Conservation (phyloP, 2,888 invertebrate species). For the Allolobophora icterica region DNA sequence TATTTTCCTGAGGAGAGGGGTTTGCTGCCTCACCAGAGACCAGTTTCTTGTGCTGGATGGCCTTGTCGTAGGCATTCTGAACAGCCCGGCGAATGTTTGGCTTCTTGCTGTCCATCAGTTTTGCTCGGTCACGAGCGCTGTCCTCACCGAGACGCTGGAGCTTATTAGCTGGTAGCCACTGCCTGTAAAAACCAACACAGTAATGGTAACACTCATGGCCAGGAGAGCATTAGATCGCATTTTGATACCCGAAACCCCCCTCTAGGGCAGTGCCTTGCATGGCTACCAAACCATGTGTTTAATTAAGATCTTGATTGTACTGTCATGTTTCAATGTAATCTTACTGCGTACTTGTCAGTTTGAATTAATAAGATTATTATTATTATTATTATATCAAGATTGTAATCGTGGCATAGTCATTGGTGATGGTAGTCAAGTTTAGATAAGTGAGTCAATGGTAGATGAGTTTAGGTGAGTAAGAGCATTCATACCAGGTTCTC, state of each 20-base stretch:
- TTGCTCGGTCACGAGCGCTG: conserved; percentile 76
- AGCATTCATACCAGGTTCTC: conserved; percentile 79
- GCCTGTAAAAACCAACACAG: conserved; percentile 69
- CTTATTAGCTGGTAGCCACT: conserved; percentile 91
- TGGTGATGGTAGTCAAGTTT: not conserved
- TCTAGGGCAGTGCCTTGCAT: too few relatives aligned
- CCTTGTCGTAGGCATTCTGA: conserved; percentile 32
- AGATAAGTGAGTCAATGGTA: too few relatives aligned
- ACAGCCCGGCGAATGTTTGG: conserved; percentile 34
- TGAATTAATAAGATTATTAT: too few relatives aligned
- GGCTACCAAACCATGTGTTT: too few relatives aligned
- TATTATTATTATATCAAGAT: not conserved
- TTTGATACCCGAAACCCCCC: too few relatives aligned
- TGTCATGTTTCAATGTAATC: too few relatives aligned
- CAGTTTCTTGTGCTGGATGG: conserved; percentile 26
- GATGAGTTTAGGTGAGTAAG: not conserved
- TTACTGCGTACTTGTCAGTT: too few relatives aligned
- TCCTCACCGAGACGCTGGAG: conserved; percentile 82
- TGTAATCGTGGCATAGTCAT: not conserved
- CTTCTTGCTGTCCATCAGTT: conserved; percentile 84
- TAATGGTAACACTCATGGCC: too few relatives aligned
- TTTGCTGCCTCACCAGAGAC: not conserved
- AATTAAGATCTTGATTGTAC: too few relatives aligned
- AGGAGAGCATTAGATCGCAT: too few relatives aligned
- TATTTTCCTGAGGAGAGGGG: not conserved